Percentiles rank a stretch among this genome's conserved stretches.
phyloP scores from a whole-genome alignment of 2,113 vertebrate genomes.

The Stictonetta naevosa region DNA sequence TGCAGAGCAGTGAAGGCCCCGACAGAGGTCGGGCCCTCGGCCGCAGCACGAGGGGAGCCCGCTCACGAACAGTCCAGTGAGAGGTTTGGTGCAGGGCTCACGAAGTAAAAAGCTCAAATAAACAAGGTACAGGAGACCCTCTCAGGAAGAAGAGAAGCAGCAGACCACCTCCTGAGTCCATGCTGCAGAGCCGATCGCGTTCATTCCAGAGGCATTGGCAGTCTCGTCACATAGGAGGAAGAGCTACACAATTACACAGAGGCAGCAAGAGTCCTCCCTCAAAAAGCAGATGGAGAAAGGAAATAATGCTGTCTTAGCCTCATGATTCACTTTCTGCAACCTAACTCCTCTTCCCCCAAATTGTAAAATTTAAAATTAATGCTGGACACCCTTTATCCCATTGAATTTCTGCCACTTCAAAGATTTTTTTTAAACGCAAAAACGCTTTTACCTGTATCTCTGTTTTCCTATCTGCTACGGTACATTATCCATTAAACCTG shows the following conservation, averaged over 20 bases:
- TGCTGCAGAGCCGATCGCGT: background rate
- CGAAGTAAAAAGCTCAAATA: rapidly evolving
- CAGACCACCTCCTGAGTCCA: background rate
- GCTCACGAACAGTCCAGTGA: rapidly evolving
- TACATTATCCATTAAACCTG: too few relatives aligned
- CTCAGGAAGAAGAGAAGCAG: background rate
- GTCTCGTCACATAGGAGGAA: background rate
- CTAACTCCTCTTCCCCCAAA: background rate
- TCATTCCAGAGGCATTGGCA: background rate
- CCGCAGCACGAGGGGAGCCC: rapidly evolving
- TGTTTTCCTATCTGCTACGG: background rate
- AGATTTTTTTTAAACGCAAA: background rate
- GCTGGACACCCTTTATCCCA: background rate
- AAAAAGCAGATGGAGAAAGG: background rate
- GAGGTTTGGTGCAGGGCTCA: background rate
- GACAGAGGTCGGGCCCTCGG: background rate
- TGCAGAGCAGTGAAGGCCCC: rapidly evolving
- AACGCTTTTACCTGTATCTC: background rate
- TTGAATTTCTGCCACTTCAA: background rate
- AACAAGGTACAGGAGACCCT: rapidly evolving
- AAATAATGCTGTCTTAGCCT: background rate
- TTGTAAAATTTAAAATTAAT: background rate
- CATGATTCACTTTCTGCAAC: rapidly evolving
- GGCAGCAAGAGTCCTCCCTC: background rate
- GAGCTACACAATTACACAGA: background rate